Evolutionary conservation across 2,797 vertebrate genomes (phyloP), one percentile per base, ranked within the genome.

Genomic region (Chiloscyllium punctatum): DNA sequence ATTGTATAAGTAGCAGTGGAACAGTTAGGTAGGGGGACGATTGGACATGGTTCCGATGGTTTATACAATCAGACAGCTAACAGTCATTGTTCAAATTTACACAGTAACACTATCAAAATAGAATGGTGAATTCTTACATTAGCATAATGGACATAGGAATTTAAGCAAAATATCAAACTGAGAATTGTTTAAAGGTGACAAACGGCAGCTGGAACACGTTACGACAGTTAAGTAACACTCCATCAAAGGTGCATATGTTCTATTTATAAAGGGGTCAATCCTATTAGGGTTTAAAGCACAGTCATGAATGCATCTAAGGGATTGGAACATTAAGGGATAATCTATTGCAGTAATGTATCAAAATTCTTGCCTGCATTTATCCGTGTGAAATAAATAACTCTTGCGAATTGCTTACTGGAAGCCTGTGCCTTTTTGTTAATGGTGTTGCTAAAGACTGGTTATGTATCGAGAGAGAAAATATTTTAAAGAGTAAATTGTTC

Each of bases 261-360:
- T 53, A 42, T 94, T 72, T 53, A 94, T 94, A 71, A 48, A 94
- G 51, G 27, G 71, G 48, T 95, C 94, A 77, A 77, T 74, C 69
- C 48, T 95, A 77, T 95, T 77, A 77, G 69, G 69, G 48, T 77
- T 94, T 77, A 74, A 95, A 95, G 48, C 94, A 95, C 71, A 74
- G 74, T 95, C 94, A 48, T 74, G 94, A 94, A 74, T 94, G 42
- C 42, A 94, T 72, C 92, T 15, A 94, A 94, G 25, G 51, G 92
- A 94, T 53, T 95, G 71, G 53, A 95, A 15, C 94, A 77, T 95
- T 95, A n/a, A 77, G 48, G 74, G 94, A 95, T 53, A 77, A 95
- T 77, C 42, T 77, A 53, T 69, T 94, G 37, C 92, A 94, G 4
- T 95, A 77, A 95, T n/a, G 74, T 27, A 71, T 71, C 88, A 91